Base-by-base conservation (phyloP, 1,140 invertebrate genomes). In the Chironomus striatipennis region DNA sequence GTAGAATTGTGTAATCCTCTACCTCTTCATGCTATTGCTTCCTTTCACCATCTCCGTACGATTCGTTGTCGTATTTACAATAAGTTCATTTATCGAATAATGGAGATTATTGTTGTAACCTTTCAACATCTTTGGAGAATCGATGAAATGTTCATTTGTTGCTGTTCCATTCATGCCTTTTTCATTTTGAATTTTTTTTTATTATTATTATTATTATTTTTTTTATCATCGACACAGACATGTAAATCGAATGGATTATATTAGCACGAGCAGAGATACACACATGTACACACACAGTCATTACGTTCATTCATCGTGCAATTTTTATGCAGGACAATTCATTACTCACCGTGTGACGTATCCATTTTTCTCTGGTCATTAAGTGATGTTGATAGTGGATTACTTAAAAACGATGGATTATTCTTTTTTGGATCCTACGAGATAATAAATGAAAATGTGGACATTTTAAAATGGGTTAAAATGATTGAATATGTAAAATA, bases 81-180 rank as follows among this genome's bases (percentile, higher is more conserved):
- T 18, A 8, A 70, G 17, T 18, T 70, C 65, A 70, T 70, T 70
- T 18, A 70, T 70, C 9, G 65, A 20, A 17, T 70, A 70, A 20
- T 70, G 65, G 18, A 70, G 17, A 18, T 70, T 70, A 21, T 70
- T 70, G 18, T 70, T 70, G 18, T 70, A 20, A 70, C 18, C 10
- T 21, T 70, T 70, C 17, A 20, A 18, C 4, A 17, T 10, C 18
- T 18, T 21, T 18, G 7, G 17, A 7, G 65, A 17, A 70, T 70
- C 65, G 5, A 70, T 1, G 20, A 70, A 70, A 70, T 70, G 65
- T 20, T 70, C 65, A 12, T 70, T 70, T 8, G 9, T 70, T 17
- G 65, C 10, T 57, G 47, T 20, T 70, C 65, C 65, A 20, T 70
- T 70, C n/a, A 21, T 70, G 3, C 65, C 20, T 70, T 70, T 20